These are phyloP conservation scores for Potamarius usumacintae DNA, from an alignment of 2,113 vertebrate genomes.

Conservation along the genomic window DNA sequence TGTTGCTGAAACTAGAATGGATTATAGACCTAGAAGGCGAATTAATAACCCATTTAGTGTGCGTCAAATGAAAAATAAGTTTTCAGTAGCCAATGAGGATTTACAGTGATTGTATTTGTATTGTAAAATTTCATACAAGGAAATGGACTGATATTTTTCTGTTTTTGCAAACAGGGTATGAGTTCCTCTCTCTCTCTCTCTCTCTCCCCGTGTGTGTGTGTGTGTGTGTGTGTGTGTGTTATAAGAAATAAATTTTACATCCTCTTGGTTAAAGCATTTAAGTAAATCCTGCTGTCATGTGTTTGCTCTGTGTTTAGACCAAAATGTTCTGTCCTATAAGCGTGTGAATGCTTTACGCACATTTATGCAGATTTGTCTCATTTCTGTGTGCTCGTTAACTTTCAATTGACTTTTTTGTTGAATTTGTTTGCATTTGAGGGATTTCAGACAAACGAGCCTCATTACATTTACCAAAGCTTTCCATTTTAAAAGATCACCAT, in stretches of 20 bases:
- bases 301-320: neutral
- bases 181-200: too few relatives aligned
- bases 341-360: too few relatives aligned
- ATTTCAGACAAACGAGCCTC: neutral
- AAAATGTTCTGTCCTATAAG: neutral
- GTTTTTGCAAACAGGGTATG: neutral
- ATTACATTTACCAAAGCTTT: neutral
- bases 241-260: too few relatives aligned
- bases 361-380: neutral
- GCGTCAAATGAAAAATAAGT: neutral
- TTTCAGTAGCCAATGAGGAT: neutral
- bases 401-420: neutral
- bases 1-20: neutral
- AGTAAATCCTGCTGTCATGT: neutral
- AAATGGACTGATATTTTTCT: neutral
- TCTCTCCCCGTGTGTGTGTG: too few relatives aligned
- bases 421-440: neutral
- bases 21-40: neutral
- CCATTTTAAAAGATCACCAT: neutral
- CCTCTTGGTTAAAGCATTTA: neutral
- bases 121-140: neutral
- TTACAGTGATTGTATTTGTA: neutral
- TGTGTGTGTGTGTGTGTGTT: too few relatives aligned
- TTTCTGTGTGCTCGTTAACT: neutral
- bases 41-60: neutral